These are phyloP conservation scores for Bombylius discolor DNA, from an alignment of 2,888 invertebrate genomes.

Conservation along the genomic window DNA sequence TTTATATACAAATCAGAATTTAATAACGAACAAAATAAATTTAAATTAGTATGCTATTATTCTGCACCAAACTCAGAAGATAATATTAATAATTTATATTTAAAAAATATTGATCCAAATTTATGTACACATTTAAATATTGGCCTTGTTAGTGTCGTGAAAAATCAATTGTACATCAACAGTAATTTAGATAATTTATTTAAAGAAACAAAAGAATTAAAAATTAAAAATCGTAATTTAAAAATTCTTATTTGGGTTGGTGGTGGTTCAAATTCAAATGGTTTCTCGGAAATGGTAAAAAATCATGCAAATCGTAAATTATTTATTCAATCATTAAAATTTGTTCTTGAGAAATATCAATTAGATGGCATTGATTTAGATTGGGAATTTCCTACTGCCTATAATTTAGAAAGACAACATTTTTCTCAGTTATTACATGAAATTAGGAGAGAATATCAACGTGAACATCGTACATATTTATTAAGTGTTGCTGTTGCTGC, in stretches of 20 bases:
- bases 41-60: constrained; percentile 55
- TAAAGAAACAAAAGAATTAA: constrained; percentile 35
- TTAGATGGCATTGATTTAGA: constrained; percentile 47
- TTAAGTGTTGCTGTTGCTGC: constrained; percentile 71
- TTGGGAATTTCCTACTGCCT: constrained; percentile 74
- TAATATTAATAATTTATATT: constrained; percentile 32
- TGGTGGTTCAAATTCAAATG: constrained; percentile 37
- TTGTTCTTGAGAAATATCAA: constrained; percentile 25
- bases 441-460: constrained; percentile 51
- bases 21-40: constrained; percentile 5
- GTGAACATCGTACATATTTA: constrained; percentile 45
- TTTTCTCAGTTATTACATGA: constrained; percentile 63
- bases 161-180: constrained; percentile 46
- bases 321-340: constrained; percentile 43
- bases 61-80: constrained; percentile 38
- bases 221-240: constrained; percentile 46
- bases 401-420: constrained; percentile 50
- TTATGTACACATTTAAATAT: constrained; percentile 76
- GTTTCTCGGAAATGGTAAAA: constrained; percentile 59
- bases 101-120: constrained; percentile 49
- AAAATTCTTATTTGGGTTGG: constrained; percentile 70
- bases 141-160: constrained; percentile 53
- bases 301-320: constrained; percentile 56
- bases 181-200: constrained; percentile 30
- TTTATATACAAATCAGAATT: constrained; percentile 13